Evolutionary conservation across 2,797 vertebrate genomes (phyloP).

Genomic region (Cirrhinus mrigala): DNA sequence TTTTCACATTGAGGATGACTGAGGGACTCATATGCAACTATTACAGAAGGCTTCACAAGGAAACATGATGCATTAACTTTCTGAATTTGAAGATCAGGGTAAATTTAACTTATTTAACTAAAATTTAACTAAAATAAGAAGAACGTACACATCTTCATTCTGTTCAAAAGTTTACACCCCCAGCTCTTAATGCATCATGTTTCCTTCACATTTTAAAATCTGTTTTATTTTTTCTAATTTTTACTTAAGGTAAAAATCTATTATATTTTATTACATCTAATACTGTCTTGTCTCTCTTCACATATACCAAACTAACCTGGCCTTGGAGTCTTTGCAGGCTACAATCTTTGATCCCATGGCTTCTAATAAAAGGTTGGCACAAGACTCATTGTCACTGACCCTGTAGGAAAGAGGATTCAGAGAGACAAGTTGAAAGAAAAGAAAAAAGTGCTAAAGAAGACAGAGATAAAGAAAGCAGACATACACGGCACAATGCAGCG

Average conservation of each 20-base stretch:
- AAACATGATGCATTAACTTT: too few species aligned
- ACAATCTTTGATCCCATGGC: conserved; percentile 90
- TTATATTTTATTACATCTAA: not conserved
- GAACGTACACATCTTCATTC: too few species aligned
- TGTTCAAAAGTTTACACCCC: too few species aligned
- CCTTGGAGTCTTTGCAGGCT: conserved; percentile 89
- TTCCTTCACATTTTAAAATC: not conserved
- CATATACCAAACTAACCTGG: conserved; percentile 78
- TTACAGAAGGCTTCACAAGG: too few species aligned
- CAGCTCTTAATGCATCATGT: too few species aligned
- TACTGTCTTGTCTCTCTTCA: not conserved
- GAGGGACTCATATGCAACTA: too few species aligned
- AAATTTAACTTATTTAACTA: too few species aligned
- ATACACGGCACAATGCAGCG: conserved; percentile 96
- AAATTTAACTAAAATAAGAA: too few species aligned
- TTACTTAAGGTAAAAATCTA: not conserved
- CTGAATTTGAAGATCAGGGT: too few species aligned
- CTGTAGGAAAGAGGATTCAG: conserved; percentile 77
- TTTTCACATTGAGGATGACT: too few species aligned
- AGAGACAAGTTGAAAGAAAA: conserved; percentile 18
- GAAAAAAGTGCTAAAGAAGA: not conserved
- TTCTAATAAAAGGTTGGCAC: conserved; percentile 90
- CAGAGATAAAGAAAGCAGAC: conserved; percentile 67
- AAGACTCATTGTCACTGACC: conserved; percentile 91
- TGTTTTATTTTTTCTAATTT: not conserved